phyloP scores from a whole-genome alignment of 2,113 vertebrate genomes.

The Lophura nycthemera region DNA sequence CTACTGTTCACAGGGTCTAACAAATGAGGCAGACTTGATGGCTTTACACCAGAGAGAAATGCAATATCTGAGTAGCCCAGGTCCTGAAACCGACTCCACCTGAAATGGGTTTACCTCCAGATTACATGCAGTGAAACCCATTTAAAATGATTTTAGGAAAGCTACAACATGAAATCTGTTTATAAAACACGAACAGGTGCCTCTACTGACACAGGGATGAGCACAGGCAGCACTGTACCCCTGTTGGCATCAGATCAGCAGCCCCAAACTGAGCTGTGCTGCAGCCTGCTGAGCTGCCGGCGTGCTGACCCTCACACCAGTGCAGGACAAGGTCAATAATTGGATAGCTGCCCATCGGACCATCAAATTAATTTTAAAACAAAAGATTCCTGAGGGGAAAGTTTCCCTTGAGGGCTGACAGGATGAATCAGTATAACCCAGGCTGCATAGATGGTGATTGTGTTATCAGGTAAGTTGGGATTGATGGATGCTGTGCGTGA shows the following conservation, averaged over 20 bases:
- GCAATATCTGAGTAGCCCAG: not conserved
- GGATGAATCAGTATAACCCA: not conserved
- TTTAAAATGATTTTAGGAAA: not conserved
- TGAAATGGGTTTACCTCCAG: rapidly evolving
- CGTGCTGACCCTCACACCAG: rapidly evolving
- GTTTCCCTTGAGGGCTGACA: not conserved
- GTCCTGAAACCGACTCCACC: not conserved
- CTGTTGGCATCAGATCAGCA: rapidly evolving
- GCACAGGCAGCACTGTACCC: not conserved
- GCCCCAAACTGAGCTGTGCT: no score
- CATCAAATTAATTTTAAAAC: not conserved
- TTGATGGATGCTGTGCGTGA: rapidly evolving
- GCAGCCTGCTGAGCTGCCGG: not conserved
- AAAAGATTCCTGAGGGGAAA: not conserved
- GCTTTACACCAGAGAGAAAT: not conserved
- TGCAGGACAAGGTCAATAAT: not conserved
- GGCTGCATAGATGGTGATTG: not conserved
- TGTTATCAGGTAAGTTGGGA: rapidly evolving
- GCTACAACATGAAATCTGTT: not conserved
- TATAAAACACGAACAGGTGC: rapidly evolving
- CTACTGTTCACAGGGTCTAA: rapidly evolving
- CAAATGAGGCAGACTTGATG: not conserved
- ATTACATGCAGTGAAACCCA: rapidly evolving
- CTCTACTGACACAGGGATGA: not conserved
- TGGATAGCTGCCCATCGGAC: not conserved